Evolutionary conservation across 2,888 invertebrate genomes (phyloP).

Genomic region (Eilema sororculum): DNA sequence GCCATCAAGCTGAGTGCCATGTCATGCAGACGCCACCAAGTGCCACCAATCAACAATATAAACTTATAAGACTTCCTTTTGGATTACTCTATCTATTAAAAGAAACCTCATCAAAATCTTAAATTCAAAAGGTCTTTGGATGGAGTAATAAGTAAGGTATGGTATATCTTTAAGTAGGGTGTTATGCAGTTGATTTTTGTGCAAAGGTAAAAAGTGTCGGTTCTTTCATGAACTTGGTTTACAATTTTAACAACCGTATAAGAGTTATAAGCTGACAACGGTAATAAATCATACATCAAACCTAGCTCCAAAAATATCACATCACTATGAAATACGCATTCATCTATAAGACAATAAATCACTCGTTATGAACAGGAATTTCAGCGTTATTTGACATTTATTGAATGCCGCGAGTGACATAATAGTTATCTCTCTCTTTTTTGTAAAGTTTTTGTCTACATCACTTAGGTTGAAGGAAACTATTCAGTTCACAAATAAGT

Average conservation of each 20-base stretch:
- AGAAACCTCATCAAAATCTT: too few relatives aligned
- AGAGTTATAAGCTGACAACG: neutral
- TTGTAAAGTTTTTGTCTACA: neutral
- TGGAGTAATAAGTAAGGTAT: too few relatives aligned
- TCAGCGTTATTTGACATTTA: constrained; percentile 1
- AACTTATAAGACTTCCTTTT: too few relatives aligned
- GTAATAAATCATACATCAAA: constrained; percentile 4
- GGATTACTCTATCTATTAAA: too few relatives aligned
- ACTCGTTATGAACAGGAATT: constrained; percentile 1
- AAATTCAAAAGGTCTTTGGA: too few relatives aligned
- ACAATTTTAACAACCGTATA: neutral
- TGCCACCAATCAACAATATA: too few relatives aligned
- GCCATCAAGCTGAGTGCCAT: too few relatives aligned
- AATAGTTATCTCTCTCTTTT: neutral
- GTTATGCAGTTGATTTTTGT: too few relatives aligned
- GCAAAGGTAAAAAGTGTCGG: too few relatives aligned
- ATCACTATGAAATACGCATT: neutral
- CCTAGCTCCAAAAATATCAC: neutral
- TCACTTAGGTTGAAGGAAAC: neutral
- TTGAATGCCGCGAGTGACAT: constrained; percentile 1
- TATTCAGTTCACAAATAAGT: neutral
- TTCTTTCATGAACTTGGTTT: too few relatives aligned
- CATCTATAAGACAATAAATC: constrained; percentile 2
- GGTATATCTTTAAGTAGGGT: too few relatives aligned
- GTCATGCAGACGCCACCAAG: too few relatives aligned